Base-by-base conservation (phyloP, 2,797 vertebrate genomes). In the Phataginus tetradactyla region DNA sequence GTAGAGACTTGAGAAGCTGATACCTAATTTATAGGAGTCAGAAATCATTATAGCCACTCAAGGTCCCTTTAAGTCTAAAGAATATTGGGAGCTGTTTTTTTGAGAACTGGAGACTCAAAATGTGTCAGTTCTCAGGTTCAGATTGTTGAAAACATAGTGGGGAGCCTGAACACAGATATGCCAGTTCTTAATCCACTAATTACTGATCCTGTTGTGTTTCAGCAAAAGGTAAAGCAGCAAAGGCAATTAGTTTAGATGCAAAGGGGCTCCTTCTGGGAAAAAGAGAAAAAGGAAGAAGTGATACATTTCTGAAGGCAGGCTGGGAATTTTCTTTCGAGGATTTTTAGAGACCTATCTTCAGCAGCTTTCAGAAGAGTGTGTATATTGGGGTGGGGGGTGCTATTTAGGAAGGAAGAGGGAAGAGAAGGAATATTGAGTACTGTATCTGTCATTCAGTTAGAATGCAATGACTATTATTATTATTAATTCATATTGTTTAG, bases 231-330 rank as follows among this genome's bases (percentile, higher is more conserved):
- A 92, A 61, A 64, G 37, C 27, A 32, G 49, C 45, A 84, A 86
- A 95, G 68, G 23, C 59, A 91, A 63, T 96, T 93, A 97, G 59
- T 49, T 86, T 71, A 55, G 49, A 64, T 93, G 51, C 81, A 80
- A 95, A 90, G 80, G 91, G 81, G 14, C 3, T 77, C 37, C 34
- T 53, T 79, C 34, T 39, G 61, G 88, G 64, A 59, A 79, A 90
- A 59, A 77, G 7, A 69, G 37, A 61, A 42, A 74, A 78, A 14
- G 27, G 55, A 68, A 69, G 72, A 81, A 91, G 18, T n/a, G 12
- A 68, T 79, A 23, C 6, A 14, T 77, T 94, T 84, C 74, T 53
- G 20, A 66, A 79, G 14, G 32, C 32, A 59, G 78, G 11, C 15
- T 63, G 39, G 66, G 7, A 63, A 39, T 92, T 94, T 94, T 93